phyloP scores from a whole-genome alignment of 2,113 vertebrate species.

The Chlorocebus sabaeus region DNA sequence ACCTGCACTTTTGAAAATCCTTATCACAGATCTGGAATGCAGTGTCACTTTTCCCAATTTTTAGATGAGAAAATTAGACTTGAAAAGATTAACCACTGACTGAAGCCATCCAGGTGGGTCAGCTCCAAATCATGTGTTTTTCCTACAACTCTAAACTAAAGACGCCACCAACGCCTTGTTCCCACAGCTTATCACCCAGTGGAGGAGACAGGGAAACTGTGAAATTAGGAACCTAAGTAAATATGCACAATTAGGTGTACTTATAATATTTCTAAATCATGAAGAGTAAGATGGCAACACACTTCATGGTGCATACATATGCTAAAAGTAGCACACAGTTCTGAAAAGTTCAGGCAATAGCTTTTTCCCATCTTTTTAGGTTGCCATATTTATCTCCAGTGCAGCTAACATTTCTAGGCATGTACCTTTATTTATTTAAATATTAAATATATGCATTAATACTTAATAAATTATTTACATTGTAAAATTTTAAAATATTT shows the following conservation, averaged over 20 bases:
- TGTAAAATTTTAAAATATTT: not conserved
- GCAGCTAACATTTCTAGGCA: not conserved
- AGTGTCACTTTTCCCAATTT: not conserved
- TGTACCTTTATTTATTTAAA: not conserved
- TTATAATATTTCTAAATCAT: not conserved
- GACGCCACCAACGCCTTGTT: not conserved
- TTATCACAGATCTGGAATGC: not conserved
- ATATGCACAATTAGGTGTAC: not conserved
- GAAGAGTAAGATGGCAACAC: not conserved
- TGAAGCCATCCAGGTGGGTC: not conserved
- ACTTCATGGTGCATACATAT: not conserved
- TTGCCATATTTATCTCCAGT: not conserved
- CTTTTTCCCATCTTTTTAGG: not conserved
- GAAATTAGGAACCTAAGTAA: constrained; percentile 2
- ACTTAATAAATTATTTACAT: not conserved
- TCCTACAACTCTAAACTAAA: not conserved
- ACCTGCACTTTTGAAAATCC: not conserved
- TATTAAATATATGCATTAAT: not conserved
- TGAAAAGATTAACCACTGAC: not conserved
- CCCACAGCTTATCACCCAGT: not conserved
- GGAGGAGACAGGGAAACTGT: not conserved
- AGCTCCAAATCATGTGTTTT: not conserved
- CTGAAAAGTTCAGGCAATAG: not conserved
- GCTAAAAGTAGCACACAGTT: not conserved
- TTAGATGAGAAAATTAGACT: constrained; percentile 25